A percentile compares a stretch with the other conserved stretches of the same genome.
phyloP scores from a whole-genome alignment of 2,113 vertebrate genomes.

The Shinisaurus crocodilurus region DNA sequence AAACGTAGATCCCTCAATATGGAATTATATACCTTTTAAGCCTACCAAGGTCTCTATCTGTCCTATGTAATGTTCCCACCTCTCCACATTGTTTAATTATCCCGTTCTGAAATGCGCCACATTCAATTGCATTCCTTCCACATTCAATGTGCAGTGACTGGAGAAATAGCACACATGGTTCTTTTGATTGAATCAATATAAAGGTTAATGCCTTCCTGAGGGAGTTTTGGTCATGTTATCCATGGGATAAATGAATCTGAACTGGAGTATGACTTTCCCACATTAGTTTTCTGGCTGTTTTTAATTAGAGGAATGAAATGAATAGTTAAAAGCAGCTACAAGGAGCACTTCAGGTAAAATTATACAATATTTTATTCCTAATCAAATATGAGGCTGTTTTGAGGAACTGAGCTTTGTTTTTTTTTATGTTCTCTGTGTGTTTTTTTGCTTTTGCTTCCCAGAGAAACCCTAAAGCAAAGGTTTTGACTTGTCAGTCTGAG shows the following conservation, averaged over 20 bases:
- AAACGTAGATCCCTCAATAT: background rate
- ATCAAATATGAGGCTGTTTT: constrained; percentile 5
- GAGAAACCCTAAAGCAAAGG: background rate
- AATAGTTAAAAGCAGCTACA: constrained; percentile 39
- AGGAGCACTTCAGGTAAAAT: constrained; percentile 40
- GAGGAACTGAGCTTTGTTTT: constrained; percentile 35
- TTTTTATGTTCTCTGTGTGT: background rate
- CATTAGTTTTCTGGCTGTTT: constrained; percentile 39
- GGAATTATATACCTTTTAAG: background rate
- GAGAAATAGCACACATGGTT: background rate
- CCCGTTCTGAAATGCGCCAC: background rate
- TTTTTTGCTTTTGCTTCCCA: background rate
- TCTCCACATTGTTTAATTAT: constrained; percentile 46
- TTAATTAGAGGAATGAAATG: constrained; percentile 44
- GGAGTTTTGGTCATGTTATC: constrained; percentile 47
- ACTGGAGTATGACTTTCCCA: constrained; percentile 29
- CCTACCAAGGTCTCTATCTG: background rate
- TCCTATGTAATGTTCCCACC: background rate
- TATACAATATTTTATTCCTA: constrained; percentile 31
- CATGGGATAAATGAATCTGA: constrained; percentile 42
- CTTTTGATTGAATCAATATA: constrained; percentile 36
- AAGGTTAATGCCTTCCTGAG: constrained; percentile 56
- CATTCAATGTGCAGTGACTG: background rate
- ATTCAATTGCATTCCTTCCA: background rate
- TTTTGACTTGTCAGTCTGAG: constrained; percentile 12